A percentile compares a stretch with the other conserved stretches of the same genome.
Evolutionary conservation across 2,113 vertebrate genomes (phyloP).

Genomic region (Desmodus rotundus): DNA sequence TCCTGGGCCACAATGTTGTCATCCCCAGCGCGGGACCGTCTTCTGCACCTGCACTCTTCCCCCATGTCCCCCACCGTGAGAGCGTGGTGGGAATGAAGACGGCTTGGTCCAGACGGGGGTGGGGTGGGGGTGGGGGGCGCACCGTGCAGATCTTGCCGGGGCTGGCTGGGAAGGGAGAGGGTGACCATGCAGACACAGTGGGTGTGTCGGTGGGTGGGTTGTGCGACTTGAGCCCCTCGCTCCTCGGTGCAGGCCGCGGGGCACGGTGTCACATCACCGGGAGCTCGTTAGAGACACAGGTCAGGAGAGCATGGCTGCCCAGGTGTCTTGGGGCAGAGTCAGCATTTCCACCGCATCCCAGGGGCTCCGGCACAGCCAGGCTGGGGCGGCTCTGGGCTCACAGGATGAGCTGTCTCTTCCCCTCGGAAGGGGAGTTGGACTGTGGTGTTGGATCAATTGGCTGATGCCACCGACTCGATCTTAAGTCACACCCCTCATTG

Average conservation of each 20-base stretch:
- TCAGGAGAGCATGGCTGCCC: too few relatives aligned
- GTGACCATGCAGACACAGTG: background rate
- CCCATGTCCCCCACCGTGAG: background rate
- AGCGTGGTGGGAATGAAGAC: background rate
- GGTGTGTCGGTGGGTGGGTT: background rate
- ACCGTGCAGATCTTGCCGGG: fast-evolving
- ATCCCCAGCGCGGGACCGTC: background rate
- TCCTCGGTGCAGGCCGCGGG: fast-evolving
- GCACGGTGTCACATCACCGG: fast-evolving
- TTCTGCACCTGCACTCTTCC: too few relatives aligned
- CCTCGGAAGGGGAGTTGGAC: too few relatives aligned
- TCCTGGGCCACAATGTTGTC: background rate
- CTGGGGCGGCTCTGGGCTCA: too few relatives aligned
- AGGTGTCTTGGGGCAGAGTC: too few relatives aligned
- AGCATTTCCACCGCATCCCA: too few relatives aligned
- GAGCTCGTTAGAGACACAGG: background rate
- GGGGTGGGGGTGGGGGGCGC: too few relatives aligned
- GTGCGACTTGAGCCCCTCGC: background rate
- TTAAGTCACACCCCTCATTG: too few relatives aligned
- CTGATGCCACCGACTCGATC: too few relatives aligned
- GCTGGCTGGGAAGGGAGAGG: background rate
- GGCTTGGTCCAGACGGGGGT: background rate
- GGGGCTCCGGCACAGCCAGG: too few relatives aligned
- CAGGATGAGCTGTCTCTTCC: too few relatives aligned
- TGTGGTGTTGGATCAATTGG: too few relatives aligned